These are phyloP conservation scores for Morinoia aosen DNA, from an alignment of 2,888 invertebrate species.

Conservation along the genomic window DNA sequence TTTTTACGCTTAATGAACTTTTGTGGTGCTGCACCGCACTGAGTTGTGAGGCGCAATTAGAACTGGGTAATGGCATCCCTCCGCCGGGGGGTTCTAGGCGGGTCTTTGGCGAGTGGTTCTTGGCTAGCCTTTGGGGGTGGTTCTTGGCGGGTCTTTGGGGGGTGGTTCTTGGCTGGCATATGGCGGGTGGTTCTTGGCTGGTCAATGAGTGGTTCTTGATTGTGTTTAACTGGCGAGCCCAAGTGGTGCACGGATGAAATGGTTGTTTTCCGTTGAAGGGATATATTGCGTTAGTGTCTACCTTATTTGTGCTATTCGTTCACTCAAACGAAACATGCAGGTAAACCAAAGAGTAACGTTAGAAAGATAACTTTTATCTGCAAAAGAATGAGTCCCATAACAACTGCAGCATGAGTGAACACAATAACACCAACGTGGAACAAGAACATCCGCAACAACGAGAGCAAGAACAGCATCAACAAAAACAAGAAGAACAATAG, in stretches of 20 bases:
- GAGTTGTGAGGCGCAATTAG: neutral
- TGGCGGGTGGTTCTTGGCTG: neutral
- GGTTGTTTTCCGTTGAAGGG: neutral
- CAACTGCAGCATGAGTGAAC: neutral
- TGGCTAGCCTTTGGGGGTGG: neutral
- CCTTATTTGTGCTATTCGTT: neutral
- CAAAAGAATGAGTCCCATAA: neutral
- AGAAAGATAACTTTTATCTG: neutral
- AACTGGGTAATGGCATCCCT: neutral
- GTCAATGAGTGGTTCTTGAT: neutral
- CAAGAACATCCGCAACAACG: no score
- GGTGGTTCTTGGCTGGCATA: neutral
- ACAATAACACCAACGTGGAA: no score
- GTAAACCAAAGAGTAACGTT: neutral
- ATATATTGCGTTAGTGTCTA: neutral
- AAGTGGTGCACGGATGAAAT: neutral
- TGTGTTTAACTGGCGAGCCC: no score
- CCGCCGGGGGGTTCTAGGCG: neutral
- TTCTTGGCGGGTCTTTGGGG: neutral
- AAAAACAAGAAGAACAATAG: neutral
- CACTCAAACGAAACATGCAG: neutral
- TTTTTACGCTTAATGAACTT: conserved; percentile 23
- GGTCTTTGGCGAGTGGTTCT: neutral
- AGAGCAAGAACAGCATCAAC: no score
- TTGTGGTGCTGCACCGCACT: neutral